Evolutionary conservation across 2,888 invertebrate genomes (phyloP).

Genomic region (Petrolisthes cinctipes): DNA sequence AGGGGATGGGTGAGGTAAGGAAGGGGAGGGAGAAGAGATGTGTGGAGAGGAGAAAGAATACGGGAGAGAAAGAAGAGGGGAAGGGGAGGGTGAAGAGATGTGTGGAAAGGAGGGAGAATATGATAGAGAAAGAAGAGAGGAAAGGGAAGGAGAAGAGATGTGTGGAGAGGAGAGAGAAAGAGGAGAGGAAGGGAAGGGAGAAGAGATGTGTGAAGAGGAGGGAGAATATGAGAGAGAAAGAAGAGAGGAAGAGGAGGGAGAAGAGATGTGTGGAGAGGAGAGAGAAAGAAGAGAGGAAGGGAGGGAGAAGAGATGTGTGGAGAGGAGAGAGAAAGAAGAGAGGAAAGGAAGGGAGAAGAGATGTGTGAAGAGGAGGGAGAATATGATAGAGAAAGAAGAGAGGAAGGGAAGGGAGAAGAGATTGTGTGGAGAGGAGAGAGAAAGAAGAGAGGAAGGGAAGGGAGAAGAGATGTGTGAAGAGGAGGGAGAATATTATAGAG

Average conservation of each 20-base stretch:
- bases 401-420: too few species aligned
- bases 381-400: too few species aligned
- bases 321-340: neutral
- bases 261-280: neutral
- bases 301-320: neutral
- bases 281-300: neutral
- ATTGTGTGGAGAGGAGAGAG: too few species aligned
- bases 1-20: neutral
- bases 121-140: neutral
- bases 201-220: too few species aligned
- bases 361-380: neutral
- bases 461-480: neutral
- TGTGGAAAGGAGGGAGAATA: neutral
- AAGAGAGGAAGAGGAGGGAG: neutral
- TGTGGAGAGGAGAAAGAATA: neutral
- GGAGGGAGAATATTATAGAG: too few species aligned
- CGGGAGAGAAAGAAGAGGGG: neutral
- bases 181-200: neutral
- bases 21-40: neutral
- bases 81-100: neutral
- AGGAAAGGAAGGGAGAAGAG: neutral
- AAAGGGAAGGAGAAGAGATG: neutral
- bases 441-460: neutral
- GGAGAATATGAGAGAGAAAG: neutral
- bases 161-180: neutral